phyloP scores from a whole-genome alignment of 2,113 vertebrate species.

The Elephantulus edwardii region DNA sequence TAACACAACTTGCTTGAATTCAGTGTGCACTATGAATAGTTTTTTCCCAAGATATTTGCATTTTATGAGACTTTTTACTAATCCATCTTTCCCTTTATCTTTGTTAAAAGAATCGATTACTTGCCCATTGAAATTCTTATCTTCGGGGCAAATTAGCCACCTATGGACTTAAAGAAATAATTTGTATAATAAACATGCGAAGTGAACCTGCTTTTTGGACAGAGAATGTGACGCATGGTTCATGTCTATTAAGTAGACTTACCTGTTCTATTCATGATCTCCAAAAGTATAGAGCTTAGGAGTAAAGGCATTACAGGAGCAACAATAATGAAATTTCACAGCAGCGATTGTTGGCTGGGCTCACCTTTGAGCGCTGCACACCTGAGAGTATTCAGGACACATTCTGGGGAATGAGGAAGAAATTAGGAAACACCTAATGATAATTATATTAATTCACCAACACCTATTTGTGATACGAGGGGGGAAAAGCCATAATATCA shows the following conservation, averaged over 20 bases:
- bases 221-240: neutral
- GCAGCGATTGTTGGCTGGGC: neutral
- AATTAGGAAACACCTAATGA: neutral
- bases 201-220: neutral
- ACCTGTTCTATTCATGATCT: neutral
- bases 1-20: conserved; percentile 20
- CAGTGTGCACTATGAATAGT: neutral
- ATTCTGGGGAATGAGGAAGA: conserved; percentile 51
- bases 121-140: neutral
- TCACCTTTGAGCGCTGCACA: neutral
- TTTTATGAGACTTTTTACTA: conserved; percentile 8
- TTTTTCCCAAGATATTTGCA: conserved; percentile 44
- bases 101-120: neutral
- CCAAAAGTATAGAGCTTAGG: neutral
- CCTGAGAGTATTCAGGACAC: neutral
- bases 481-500: neutral
- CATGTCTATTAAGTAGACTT: neutral
- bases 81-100: neutral
- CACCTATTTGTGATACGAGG: neutral
- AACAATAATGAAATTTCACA: neutral
- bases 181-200: neutral
- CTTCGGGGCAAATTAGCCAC: neutral
- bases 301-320: neutral
- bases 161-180: neutral
- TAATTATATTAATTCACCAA: neutral